Evolutionary conservation across 1,140 invertebrate genomes (phyloP).

Genomic region (Apis dorsata): DNA sequence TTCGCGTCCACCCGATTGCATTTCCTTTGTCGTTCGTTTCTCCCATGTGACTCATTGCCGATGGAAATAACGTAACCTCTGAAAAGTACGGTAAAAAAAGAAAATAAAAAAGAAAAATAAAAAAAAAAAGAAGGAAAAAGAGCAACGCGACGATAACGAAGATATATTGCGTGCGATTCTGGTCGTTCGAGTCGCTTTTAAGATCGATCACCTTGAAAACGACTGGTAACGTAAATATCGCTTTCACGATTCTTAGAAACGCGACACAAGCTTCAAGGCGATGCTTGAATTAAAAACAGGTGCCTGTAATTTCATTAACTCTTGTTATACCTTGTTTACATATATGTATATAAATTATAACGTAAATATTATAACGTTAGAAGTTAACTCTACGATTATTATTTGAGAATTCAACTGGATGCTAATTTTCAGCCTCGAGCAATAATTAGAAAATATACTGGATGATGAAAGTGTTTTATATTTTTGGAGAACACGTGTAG

Average conservation of each 20-base stretch:
- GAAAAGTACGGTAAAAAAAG: not conserved
- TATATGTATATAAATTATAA: not conserved
- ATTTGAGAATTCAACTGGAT: not conserved
- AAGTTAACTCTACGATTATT: not conserved
- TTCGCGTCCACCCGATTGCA: not conserved
- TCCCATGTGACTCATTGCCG: constrained; percentile 11
- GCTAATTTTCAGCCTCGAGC: not conserved
- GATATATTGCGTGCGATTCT: not conserved
- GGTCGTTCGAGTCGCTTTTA: constrained; percentile 1
- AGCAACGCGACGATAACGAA: constrained; percentile 21
- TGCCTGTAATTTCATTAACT: not conserved
- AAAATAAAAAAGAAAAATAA: not conserved
- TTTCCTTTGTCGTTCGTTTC: constrained; percentile 23
- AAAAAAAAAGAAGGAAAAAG: not conserved
- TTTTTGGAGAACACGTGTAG: constrained; percentile 46
- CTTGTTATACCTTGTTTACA: too few species aligned
- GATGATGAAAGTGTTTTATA: constrained; percentile 43
- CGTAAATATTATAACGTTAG: not conserved
- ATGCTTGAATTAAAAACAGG: not conserved
- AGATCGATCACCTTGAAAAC: not conserved
- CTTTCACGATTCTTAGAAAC: constrained; percentile 7
- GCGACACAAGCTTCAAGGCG: not conserved
- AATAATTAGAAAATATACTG: constrained; percentile 23
- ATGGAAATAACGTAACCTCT: constrained; percentile 12
- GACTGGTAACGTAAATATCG: not conserved